These are phyloP conservation scores for Apoda limacodes DNA, from an alignment of 2,888 invertebrate genomes.

Conservation along the genomic window DNA sequence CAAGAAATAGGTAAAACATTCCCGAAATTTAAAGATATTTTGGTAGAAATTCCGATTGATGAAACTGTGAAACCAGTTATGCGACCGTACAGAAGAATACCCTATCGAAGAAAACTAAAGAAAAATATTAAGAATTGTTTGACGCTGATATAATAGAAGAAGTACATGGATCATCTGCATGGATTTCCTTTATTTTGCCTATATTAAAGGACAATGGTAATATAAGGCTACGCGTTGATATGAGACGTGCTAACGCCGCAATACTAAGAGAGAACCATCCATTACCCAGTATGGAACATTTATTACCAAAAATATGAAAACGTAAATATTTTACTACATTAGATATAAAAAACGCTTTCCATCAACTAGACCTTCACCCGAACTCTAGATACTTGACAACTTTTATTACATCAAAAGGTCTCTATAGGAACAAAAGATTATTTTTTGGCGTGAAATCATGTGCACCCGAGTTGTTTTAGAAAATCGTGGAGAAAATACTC, in stretches of 20 bases:
- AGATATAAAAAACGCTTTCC: conserved; percentile 29
- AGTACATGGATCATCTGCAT: conserved; percentile 16
- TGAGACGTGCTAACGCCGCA: conserved; percentile 18
- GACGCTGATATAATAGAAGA: conserved; percentile 21
- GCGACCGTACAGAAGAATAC: too few species aligned
- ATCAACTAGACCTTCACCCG: conserved; percentile 31
- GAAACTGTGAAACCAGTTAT: conserved; percentile 7
- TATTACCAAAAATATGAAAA: conserved; percentile 20
- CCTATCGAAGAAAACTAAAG: conserved; percentile 13
- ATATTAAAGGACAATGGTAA: conserved; percentile 5
- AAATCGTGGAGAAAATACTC: conserved; percentile 23
- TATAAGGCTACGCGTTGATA: conserved; percentile 5
- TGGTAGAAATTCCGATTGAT: conserved; percentile 15
- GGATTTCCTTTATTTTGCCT: conserved; percentile 14
- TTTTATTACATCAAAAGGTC: conserved; percentile 26
- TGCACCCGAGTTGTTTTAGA: conserved; percentile 27
- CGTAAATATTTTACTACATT: conserved; percentile 24
- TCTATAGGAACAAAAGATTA: conserved; percentile 27
- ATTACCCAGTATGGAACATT: conserved; percentile 19
- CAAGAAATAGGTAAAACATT: conserved; percentile 1
- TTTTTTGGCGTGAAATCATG: too few species aligned
- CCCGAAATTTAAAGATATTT: conserved; percentile 11
- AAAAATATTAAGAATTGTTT: conserved; percentile 18
- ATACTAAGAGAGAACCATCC: conserved; percentile 22
- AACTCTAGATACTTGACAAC: conserved; percentile 32